These are phyloP conservation scores for Dastarcus helophoroides DNA, from an alignment of 2,888 invertebrate species.

Conservation along the genomic window DNA sequence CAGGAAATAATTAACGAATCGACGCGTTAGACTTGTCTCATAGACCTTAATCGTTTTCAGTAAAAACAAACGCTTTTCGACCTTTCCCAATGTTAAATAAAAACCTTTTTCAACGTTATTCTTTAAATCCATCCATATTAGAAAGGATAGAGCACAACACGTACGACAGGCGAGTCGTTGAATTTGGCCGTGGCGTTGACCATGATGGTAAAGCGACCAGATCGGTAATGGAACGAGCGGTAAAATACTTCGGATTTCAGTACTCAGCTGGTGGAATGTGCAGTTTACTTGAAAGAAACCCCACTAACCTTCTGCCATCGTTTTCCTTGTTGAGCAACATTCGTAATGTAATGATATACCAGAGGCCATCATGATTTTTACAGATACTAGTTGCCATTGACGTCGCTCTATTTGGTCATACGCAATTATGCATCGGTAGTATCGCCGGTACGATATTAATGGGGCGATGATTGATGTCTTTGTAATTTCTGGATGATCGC, in stretches of 20 bases:
- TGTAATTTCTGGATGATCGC: too few relatives aligned
- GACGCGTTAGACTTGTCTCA: too few relatives aligned
- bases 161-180: constrained; percentile 13
- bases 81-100: constrained; percentile 1
- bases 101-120: background rate
- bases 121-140: constrained; percentile 5
- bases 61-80: too few relatives aligned
- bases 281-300: constrained; percentile 22
- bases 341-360: constrained; percentile 29
- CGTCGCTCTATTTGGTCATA: constrained; percentile 25
- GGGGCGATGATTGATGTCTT: too few relatives aligned
- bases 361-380: constrained; percentile 29
- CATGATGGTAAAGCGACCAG: constrained; percentile 26
- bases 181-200: constrained; percentile 35
- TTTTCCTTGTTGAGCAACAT: constrained; percentile 30
- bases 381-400: constrained; percentile 30
- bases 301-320: constrained; percentile 29
- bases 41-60: too few relatives aligned
- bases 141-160: constrained; percentile 7
- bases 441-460: too few relatives aligned
- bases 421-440: constrained; percentile 6
- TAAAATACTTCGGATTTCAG: constrained; percentile 3
- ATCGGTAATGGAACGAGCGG: constrained; percentile 4
- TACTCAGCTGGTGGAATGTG: constrained; percentile 16
- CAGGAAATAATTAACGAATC: too few relatives aligned